Percentiles rank a stretch among this genome's conserved stretches.
phyloP scores from a whole-genome alignment of 2,888 invertebrate genomes.

The Cantharis flavilabris region DNA sequence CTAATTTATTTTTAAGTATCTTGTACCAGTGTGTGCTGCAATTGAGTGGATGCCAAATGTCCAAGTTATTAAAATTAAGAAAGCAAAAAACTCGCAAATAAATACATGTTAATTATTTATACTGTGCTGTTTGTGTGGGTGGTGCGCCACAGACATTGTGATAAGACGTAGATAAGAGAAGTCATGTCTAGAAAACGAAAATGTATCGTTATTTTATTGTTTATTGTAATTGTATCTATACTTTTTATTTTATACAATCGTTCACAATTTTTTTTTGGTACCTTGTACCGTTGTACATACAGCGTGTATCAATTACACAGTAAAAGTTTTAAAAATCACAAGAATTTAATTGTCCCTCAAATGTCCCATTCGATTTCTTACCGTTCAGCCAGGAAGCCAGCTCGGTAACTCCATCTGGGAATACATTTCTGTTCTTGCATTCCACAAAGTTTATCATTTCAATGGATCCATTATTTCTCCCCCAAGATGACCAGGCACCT shows the following conservation, averaged over 20 bases:
- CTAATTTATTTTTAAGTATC: slow-evolving; percentile 29
- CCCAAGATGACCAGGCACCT: background rate
- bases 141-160: slow-evolving; percentile 55
- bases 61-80: slow-evolving; percentile 35
- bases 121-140: slow-evolving; percentile 56
- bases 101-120: slow-evolving; percentile 57
- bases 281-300: slow-evolving; percentile 54
- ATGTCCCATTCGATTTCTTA: background rate
- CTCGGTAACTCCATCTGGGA: slow-evolving; percentile 6
- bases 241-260: slow-evolving; percentile 55
- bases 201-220: slow-evolving; percentile 56
- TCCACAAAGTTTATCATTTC: background rate
- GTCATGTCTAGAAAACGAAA: slow-evolving; percentile 55
- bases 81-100: slow-evolving; percentile 50
- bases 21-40: slow-evolving; percentile 45
- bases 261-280: slow-evolving; percentile 51
- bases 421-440: slow-evolving; percentile 6
- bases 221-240: slow-evolving; percentile 56
- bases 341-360: slow-evolving; percentile 10
- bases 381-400: background rate
- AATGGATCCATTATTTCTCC: background rate
- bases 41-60: slow-evolving; percentile 48
- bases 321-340: slow-evolving; percentile 32
- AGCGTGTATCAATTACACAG: slow-evolving; percentile 53
- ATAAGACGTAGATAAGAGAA: slow-evolving; percentile 53